Conservation (phyloP, 2,888 invertebrate genomes). For the Drosophila affinis region DNA sequence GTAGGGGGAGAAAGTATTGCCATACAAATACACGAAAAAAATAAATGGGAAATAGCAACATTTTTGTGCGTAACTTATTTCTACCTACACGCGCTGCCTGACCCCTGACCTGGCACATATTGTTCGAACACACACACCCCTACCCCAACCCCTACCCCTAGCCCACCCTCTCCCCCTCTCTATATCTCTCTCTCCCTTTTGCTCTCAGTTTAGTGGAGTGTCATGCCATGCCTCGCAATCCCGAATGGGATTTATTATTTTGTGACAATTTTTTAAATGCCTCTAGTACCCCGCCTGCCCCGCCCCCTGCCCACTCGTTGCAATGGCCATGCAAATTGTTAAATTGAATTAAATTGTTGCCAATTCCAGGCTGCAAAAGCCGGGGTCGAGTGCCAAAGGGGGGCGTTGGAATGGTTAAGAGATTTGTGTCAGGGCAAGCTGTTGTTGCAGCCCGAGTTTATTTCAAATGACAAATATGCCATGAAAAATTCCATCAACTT, state of each 20-base stretch:
- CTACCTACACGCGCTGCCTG: conserved; percentile 24
- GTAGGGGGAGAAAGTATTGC: background rate
- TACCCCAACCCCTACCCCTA: background rate
- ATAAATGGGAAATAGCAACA: conserved; percentile 9
- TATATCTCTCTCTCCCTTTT: background rate
- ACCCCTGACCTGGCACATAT: conserved; percentile 32
- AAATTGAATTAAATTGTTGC: conserved; percentile 70
- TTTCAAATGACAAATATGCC: conserved; percentile 10
- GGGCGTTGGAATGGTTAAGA: background rate
- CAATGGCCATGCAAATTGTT: conserved; percentile 47
- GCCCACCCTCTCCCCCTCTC: background rate
- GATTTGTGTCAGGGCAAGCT: conserved; percentile 24
- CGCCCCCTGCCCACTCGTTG: background rate
- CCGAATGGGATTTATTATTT: conserved; percentile 70
- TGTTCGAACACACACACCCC: conserved; percentile 14
- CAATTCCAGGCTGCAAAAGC: conserved; percentile 43
- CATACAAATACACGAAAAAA: conserved; percentile 5
- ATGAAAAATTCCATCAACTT: conserved; percentile 52
- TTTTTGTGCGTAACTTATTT: conserved; percentile 36
- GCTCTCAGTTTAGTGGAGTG: conserved; percentile 18
- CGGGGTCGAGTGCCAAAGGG: background rate
- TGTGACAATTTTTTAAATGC: conserved; percentile 62
- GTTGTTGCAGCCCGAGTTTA: conserved; percentile 9
- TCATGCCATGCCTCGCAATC: conserved; percentile 15
- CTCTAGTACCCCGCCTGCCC: conserved; percentile 19